A percentile compares a stretch with the other conserved stretches of the same genome.
phyloP scores from a whole-genome alignment of 2,888 invertebrate genomes.

The Euproctis similis region DNA sequence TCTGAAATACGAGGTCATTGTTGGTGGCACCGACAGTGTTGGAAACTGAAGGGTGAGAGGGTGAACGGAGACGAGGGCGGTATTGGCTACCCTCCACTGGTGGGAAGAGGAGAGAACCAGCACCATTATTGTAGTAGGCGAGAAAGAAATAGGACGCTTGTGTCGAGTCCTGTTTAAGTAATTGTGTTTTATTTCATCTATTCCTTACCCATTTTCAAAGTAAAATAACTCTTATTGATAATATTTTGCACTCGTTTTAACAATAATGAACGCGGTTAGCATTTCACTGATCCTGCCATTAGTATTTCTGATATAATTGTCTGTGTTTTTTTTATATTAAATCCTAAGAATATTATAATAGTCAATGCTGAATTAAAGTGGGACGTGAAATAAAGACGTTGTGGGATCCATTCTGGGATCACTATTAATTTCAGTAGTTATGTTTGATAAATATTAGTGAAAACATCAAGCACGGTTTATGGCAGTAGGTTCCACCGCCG shows the following conservation, averaged over 20 bases:
- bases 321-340: too few relatives aligned
- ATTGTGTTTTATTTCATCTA: slow-evolving; percentile 68
- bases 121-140: slow-evolving; percentile 67
- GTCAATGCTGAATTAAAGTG: too few relatives aligned
- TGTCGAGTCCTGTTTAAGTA: slow-evolving; percentile 67
- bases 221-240: slow-evolving; percentile 32
- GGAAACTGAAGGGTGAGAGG: slow-evolving; percentile 46
- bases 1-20: slow-evolving; percentile 75
- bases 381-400: too few relatives aligned
- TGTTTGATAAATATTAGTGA: too few relatives aligned
- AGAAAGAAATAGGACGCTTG: slow-evolving; percentile 69
- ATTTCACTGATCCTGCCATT: slow-evolving; percentile 6
- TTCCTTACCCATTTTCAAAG: slow-evolving; percentile 47
- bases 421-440: too few relatives aligned
- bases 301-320: too few relatives aligned
- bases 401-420: too few relatives aligned
- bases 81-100: slow-evolving; percentile 35
- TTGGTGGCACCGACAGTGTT: slow-evolving; percentile 68
- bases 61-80: slow-evolving; percentile 30
- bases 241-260: slow-evolving; percentile 28
- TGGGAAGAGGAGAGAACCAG: slow-evolving; percentile 43
- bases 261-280: slow-evolving; percentile 17
- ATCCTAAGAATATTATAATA: too few relatives aligned
- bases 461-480: too few relatives aligned
- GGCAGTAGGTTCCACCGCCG: too few relatives aligned